Percentiles rank a stretch among this genome's conserved stretches.
These are phyloP conservation scores for Hylia prasina DNA, from an alignment of 2,113 vertebrate species.

Conservation along the genomic window DNA sequence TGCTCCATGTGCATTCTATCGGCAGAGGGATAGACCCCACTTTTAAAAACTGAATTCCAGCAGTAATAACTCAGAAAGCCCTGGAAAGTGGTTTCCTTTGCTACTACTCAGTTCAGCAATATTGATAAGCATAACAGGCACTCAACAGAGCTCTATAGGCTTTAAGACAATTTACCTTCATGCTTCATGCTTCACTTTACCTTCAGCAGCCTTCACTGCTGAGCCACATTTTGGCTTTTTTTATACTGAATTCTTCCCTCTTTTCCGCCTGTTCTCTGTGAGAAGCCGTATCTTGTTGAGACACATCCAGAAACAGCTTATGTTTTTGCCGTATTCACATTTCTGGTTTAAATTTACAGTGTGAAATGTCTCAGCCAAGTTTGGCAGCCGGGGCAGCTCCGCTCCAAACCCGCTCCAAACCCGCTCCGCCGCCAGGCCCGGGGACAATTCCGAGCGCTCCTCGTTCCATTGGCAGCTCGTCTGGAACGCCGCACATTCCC, in stretches of 20 bases:
- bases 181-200: not conserved
- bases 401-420: not conserved
- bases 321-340: conserved; percentile 18
- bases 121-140: not conserved
- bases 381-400: not conserved
- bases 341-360: conserved; percentile 24
- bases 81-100: not conserved
- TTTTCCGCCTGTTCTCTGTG: not conserved
- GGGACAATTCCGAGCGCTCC: not conserved
- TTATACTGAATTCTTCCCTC: not conserved
- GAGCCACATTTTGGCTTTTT: not conserved
- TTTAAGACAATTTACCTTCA: not conserved
- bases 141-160: not conserved
- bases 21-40: not conserved
- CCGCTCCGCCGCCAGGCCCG: not conserved
- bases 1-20: not conserved
- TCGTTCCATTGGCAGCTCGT: fast-evolving
- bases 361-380: not conserved
- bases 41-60: not conserved
- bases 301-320: conserved; percentile 51
- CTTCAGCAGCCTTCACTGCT: not conserved
- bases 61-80: not conserved
- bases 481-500: fast-evolving
- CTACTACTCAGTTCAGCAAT: not conserved
- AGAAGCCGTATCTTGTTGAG: conserved; percentile 21